phyloP scores from a whole-genome alignment of 2,113 vertebrate genomes.

The Anguilla rostrata region DNA sequence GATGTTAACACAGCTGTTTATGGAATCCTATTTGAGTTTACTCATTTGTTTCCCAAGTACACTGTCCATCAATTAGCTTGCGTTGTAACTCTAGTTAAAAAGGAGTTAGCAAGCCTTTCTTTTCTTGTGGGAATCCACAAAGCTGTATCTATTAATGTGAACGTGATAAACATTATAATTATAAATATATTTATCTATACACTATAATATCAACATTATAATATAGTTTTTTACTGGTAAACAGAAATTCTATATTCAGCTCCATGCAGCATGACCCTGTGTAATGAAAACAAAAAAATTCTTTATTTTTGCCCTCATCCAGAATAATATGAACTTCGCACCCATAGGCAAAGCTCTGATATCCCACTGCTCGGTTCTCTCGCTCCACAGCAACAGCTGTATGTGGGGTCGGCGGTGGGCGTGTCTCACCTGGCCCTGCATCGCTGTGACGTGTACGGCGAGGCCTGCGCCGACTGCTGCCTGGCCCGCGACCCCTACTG shows the following conservation, averaged over 20 bases:
- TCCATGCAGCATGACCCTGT: neutral
- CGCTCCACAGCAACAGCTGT: constrained; percentile 89
- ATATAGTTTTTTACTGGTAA: no score
- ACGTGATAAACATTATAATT: no score
- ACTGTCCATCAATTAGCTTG: no score
- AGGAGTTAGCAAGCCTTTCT: neutral
- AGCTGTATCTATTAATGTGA: no score
- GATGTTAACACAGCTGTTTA: no score
- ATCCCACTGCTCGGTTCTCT: constrained; percentile 3
- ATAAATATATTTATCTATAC: no score
- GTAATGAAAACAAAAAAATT: neutral
- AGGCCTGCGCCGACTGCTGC: constrained; percentile 95
- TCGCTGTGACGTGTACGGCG: constrained; percentile 91
- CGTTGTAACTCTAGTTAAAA: no score
- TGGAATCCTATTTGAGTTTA: no score
- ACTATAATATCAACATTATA: no score
- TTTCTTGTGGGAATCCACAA: neutral
- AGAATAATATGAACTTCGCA: no score
- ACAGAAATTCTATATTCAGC: no score
- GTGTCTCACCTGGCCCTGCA: constrained; percentile 95
- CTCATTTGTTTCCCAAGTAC: no score
- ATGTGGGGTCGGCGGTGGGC: constrained; percentile 85
- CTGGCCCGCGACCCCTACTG: constrained; percentile 95
- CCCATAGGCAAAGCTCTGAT: neutral
- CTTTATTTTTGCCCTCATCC: neutral